These are phyloP conservation scores for Azorinus chamasolen DNA, from an alignment of 2,888 invertebrate genomes.

Conservation along the genomic window DNA sequence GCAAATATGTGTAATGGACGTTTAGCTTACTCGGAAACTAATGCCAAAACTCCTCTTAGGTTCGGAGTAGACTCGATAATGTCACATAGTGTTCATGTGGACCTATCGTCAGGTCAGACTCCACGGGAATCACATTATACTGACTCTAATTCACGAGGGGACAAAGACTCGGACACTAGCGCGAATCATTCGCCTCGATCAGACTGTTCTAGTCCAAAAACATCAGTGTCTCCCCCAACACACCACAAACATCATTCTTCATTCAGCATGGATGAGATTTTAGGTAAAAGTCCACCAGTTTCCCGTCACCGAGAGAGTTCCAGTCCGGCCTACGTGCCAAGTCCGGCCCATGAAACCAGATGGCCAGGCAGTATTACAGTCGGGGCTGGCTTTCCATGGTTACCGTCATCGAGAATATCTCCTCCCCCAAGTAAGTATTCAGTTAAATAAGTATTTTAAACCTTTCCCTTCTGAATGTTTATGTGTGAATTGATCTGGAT, in stretches of 20 bases:
- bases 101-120: neutral
- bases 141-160: neutral
- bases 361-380: constrained; percentile 60
- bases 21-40: constrained; percentile 38
- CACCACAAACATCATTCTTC: constrained; percentile 59
- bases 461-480: too few species aligned
- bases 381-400: constrained; percentile 68
- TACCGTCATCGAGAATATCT: constrained; percentile 65
- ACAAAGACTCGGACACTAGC: constrained; percentile 53
- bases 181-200: constrained; percentile 56
- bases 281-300: constrained; percentile 56
- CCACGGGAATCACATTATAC: neutral
- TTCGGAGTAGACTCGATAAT: constrained; percentile 76
- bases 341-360: constrained; percentile 61
- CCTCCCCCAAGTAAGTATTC: constrained; percentile 69
- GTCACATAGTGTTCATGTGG: constrained; percentile 45
- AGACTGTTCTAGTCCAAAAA: constrained; percentile 50
- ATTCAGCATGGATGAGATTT: constrained; percentile 72
- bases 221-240: constrained; percentile 40
- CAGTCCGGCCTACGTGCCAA: constrained; percentile 60
- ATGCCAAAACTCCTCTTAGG: constrained; percentile 52
- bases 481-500: too few species aligned
- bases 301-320: constrained; percentile 28
- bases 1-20: constrained; percentile 51
- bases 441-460: too few species aligned